Evolutionary conservation across 2,888 invertebrate species (phyloP).

Genomic region (Pseudolycoriella hygida): DNA sequence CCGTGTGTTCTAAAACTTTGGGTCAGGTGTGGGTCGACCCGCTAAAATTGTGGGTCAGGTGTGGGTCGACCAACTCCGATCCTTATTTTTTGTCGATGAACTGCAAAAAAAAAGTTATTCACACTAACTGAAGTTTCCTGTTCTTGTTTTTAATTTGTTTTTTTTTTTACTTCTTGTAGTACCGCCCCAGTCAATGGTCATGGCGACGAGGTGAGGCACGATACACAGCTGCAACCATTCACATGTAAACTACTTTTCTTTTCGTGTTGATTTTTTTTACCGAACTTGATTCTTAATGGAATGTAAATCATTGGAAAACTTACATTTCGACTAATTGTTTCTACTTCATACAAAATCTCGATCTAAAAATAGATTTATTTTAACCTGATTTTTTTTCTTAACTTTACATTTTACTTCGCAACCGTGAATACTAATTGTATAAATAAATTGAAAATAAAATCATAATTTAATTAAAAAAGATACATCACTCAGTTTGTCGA

Average conservation of each 20-base stretch:
- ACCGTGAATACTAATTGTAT: too few relatives aligned
- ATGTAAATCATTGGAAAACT: background rate
- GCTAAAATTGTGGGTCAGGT: too few relatives aligned
- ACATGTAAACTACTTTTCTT: constrained; percentile 46
- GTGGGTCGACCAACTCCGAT: too few relatives aligned
- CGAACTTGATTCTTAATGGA: background rate
- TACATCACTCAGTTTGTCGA: too few relatives aligned
- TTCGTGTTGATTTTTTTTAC: background rate
- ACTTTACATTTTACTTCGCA: background rate
- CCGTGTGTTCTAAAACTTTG: too few relatives aligned
- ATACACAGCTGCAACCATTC: constrained; percentile 87
- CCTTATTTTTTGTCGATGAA: too few relatives aligned
- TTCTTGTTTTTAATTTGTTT: too few relatives aligned
- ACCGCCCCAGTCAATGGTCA: constrained; percentile 87
- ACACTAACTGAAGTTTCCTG: too few relatives aligned
- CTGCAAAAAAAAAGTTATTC: too few relatives aligned
- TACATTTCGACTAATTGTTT: background rate
- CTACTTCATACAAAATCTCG: background rate
- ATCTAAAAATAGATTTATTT: background rate
- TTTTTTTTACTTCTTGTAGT: constrained; percentile 38
- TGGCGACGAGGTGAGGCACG: constrained; percentile 84
- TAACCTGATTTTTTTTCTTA: background rate
- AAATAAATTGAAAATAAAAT: too few relatives aligned
- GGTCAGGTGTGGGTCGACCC: too few relatives aligned
- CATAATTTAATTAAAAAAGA: background rate